Conservation (phyloP, 1,140 invertebrate genomes). For the Neoseiulus cucumeris region DNA sequence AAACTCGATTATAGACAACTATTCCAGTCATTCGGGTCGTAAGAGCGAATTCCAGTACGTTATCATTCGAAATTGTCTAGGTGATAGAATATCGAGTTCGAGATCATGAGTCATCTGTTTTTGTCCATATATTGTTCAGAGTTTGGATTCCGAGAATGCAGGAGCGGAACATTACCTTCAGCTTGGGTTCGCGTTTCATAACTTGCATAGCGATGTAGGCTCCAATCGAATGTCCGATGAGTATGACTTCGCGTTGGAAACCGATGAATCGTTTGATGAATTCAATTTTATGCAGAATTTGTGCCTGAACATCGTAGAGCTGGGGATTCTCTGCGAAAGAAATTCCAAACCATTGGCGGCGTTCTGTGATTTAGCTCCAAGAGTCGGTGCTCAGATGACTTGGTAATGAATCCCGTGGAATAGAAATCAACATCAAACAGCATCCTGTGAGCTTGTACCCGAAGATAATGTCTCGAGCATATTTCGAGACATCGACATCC, state of each 20-base stretch:
- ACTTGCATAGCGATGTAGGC: slow-evolving; percentile 54
- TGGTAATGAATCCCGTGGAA: not conserved
- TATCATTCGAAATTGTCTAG: too few relatives aligned
- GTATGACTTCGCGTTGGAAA: slow-evolving; percentile 39
- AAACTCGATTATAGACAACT: too few relatives aligned
- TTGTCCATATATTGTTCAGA: not conserved
- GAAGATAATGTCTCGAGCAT: too few relatives aligned
- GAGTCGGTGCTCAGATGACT: not conserved
- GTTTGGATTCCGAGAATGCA: slow-evolving; percentile 17
- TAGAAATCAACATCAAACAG: not conserved
- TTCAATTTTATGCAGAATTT: slow-evolving; percentile 54
- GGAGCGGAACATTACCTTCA: slow-evolving; percentile 14
- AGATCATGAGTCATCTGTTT: too few relatives aligned
- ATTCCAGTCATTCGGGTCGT: too few relatives aligned
- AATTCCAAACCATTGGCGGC: not conserved
- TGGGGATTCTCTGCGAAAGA: slow-evolving; percentile 30
- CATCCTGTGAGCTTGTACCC: too few relatives aligned
- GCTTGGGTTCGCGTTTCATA: slow-evolving; percentile 30
- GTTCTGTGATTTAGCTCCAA: not conserved
- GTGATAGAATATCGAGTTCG: too few relatives aligned
- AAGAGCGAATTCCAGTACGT: too few relatives aligned
- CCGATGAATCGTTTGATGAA: slow-evolving; percentile 53
- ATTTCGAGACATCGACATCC: too few relatives aligned
- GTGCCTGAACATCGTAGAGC: slow-evolving; percentile 45
- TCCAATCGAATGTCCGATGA: slow-evolving; percentile 68